Evolutionary conservation across 2,113 vertebrate genomes (phyloP), one percentile per base, ranked within the genome.

Genomic region (Xenopus tropicalis): DNA sequence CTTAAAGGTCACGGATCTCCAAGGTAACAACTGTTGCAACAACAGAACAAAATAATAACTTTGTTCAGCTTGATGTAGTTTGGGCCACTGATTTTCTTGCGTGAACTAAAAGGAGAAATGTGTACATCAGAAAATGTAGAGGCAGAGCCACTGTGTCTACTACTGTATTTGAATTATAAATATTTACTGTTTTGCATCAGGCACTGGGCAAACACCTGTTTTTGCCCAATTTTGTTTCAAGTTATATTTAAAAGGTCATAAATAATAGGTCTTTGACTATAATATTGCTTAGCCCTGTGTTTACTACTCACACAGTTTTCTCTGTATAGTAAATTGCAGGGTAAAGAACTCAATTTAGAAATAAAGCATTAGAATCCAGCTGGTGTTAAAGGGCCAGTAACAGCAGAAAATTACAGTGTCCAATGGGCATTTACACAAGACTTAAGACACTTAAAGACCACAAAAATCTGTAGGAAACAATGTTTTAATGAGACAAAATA

Each of bases 61-160:
- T 42, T 58, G 58, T 66, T 65, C 59, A 66, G 66, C 46, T 57
- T 44, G 44, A 58, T 37, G 21, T 29, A 17, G 48, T 21, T 66
- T 59, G 63, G 44, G 52, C 42, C 63, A 74, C 42, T 17, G 66
- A 59, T 20, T 67, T 63, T 64, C 63, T 74, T 57, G 52, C 21
- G 20, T 57, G 37, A 66, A 44, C 17, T 66, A 62, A 66, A 67
- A 66, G 42, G 59, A 51, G 56, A 48, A 74, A 24, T 42, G 59
- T 59, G 54, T 66, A 24, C 54, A 52, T 65, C 48, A 65, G 61
- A 66, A 62, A 61, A 71, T 71, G 43, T 57, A 73, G 66, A 46
- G 7, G 48, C 6, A 66, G 71, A 74, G 71, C 62, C 71, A 74
- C 29, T 44, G 66, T 54, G 71, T 74, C 71, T 74, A 37, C 71